phyloP scores from a whole-genome alignment of 2,797 vertebrate species.

The Sphenopsis melanotis region DNA sequence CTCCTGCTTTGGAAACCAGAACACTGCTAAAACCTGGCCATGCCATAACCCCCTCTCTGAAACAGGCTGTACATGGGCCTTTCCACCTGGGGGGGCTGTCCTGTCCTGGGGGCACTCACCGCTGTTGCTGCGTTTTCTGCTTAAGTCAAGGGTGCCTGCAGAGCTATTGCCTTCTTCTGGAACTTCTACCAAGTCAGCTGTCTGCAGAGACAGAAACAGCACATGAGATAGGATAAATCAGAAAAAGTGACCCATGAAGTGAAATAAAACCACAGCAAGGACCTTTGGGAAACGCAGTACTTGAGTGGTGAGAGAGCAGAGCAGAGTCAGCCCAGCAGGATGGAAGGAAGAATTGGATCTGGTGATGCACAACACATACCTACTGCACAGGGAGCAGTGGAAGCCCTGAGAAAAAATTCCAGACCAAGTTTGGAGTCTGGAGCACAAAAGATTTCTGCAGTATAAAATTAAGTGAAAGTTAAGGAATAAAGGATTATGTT shows the following conservation, averaged over 20 bases:
- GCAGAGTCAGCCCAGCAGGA: neutral
- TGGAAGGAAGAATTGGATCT: neutral
- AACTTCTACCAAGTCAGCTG: constrained; percentile 89
- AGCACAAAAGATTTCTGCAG: neutral
- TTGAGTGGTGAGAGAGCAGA: neutral
- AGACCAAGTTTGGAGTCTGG: neutral
- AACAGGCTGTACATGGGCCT: neutral
- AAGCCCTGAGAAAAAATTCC: neutral
- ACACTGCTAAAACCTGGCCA: neutral
- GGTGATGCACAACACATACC: neutral
- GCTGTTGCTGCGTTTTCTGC: constrained; percentile 88
- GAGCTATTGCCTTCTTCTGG: constrained; percentile 85
- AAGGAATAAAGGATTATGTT: neutral
- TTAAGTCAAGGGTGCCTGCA: constrained; percentile 78
- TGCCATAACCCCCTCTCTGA: neutral
- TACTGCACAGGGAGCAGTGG: neutral
- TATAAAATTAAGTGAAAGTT: neutral
- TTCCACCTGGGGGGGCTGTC: neutral
- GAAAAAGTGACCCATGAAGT: rapidly evolving
- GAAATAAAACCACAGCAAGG: neutral
- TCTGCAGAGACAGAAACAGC: constrained; percentile 72
- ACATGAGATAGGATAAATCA: neutral
- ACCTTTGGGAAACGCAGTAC: neutral
- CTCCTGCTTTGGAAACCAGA: neutral
- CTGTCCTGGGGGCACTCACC: constrained; percentile 74